Evolutionary conservation across 1,140 invertebrate genomes (phyloP), one percentile per base, ranked within the genome.

Genomic region (Pachyrhynchus sulphureomaculatus): DNA sequence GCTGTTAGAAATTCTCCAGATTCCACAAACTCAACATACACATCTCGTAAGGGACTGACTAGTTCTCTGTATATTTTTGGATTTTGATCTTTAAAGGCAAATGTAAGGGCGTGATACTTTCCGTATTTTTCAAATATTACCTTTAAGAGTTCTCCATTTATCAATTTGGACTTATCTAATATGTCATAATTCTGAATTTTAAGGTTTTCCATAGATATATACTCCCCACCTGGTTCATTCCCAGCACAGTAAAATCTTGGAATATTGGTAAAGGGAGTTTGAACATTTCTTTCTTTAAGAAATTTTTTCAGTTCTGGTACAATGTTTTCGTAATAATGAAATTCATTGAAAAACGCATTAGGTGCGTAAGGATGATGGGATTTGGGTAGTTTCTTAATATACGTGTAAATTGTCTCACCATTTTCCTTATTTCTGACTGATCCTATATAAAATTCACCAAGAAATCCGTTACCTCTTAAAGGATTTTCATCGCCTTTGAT

Each of bases 81-180:
- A 29, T 76, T 64, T 32, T 73, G 69, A n/a, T 75, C 62, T 62
- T 78, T 81, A 24, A 80, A 69, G 0, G 77, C 77, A 61, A 79
- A 76, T 0, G 79, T 79, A 23, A 62, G 21, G 13, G 56, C 67
- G 42, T 68, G 67, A 21, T 58, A 61, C 29, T 64, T 57, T 29
- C 58, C 66, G 12, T 66, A 68, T 2, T 20, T 17, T 53, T 63
- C 44, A 54, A 62, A 59, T 24, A 66, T 56, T 13, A 2, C 9
- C 32, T 51, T 45, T 2, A 66, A 12, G 17, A 58, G 59, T 1
- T 54, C 15, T 32, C 45, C 44, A 29, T 62, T 29, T 1, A 68
- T 10, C 24, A 42, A 42, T 18, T 53, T 36, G 12, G 29, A 54
- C 21, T 52, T 62, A 36, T 58, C 54, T 13, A 29, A 26, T n/a